A percentile compares a stretch with the other conserved stretches of the same genome.
Evolutionary conservation across 2,113 vertebrate genomes (phyloP).

Genomic region (Epinephelus cyanopodus): DNA sequence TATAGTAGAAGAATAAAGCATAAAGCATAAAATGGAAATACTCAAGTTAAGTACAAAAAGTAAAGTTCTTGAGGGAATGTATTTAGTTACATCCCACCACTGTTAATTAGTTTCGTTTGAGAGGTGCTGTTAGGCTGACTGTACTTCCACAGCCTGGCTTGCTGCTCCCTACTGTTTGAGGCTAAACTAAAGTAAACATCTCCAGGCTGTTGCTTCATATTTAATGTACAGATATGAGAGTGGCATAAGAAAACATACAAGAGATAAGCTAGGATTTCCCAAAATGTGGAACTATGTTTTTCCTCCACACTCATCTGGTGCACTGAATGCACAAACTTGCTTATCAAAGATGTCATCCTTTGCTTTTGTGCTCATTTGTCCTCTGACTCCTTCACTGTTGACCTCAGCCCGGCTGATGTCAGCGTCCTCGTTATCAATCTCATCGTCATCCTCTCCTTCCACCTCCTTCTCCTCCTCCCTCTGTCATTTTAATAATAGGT

Average conservation of each 20-base stretch:
- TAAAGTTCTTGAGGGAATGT: neutral
- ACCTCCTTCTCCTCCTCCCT: conserved; percentile 20
- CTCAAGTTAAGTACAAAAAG: neutral
- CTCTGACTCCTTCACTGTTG: conserved; percentile 37
- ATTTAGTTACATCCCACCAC: no score
- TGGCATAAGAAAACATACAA: neutral
- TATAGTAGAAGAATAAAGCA: no score
- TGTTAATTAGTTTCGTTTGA: neutral
- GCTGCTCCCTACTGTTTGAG: no score
- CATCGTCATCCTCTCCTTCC: conserved; percentile 29
- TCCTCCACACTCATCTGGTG: neutral
- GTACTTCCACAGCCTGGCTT: neutral
- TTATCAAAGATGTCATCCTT: conserved; percentile 23
- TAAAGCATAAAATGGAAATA: neutral
- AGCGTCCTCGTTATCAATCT: conserved; percentile 46
- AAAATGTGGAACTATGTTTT: neutral
- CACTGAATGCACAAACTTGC: neutral
- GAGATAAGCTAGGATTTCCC: neutral
- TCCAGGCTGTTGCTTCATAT: neutral
- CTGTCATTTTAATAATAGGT: conserved; percentile 25
- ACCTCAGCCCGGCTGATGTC: conserved; percentile 63
- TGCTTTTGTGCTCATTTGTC: conserved; percentile 41
- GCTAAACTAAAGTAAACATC: neutral
- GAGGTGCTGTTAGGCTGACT: neutral
- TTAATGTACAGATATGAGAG: neutral